These are phyloP conservation scores for Drosophila biarmipes DNA, from an alignment of 1,140 invertebrate species.

Conservation along the genomic window DNA sequence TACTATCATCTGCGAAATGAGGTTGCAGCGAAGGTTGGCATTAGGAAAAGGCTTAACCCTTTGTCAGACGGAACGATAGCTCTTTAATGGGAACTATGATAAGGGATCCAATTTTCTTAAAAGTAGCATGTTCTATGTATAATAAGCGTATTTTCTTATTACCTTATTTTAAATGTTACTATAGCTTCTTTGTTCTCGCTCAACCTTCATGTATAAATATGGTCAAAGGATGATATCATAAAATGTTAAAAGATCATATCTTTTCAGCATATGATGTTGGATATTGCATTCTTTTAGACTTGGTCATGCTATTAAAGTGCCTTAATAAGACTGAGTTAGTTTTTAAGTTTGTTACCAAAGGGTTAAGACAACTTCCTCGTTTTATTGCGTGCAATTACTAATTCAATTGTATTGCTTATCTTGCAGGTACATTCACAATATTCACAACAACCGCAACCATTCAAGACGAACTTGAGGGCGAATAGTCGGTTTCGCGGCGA, in stretches of 20 bases:
- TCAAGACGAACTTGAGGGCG: conserved; percentile 78
- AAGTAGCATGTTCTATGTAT: too few species aligned
- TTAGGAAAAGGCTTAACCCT: conserved; percentile 10
- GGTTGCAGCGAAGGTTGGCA: conserved; percentile 43
- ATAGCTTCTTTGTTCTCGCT: not conserved
- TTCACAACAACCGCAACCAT: conserved; percentile 73
- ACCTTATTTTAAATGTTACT: too few species aligned
- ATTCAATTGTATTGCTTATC: conserved; percentile 36
- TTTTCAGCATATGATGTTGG: not conserved
- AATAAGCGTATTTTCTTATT: too few species aligned
- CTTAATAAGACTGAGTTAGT: too few species aligned
- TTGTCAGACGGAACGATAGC: not conserved
- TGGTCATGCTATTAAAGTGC: too few species aligned
- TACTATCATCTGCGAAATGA: conserved; percentile 18
- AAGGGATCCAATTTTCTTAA: not conserved
- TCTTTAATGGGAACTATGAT: not conserved
- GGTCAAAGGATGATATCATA: not conserved
- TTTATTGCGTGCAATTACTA: conserved; percentile 25
- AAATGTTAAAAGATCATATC: not conserved
- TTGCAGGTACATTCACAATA: conserved; percentile 90
- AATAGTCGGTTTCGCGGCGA: conserved; percentile 91
- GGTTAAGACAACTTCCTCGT: conserved; percentile 21
- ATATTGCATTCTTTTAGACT: not conserved
- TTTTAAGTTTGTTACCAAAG: not conserved
- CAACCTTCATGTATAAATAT: not conserved